Evolutionary conservation across 2,113 vertebrate species (phyloP), one percentile per base, ranked within the genome.

Genomic region (Telmatochromis sp.): DNA sequence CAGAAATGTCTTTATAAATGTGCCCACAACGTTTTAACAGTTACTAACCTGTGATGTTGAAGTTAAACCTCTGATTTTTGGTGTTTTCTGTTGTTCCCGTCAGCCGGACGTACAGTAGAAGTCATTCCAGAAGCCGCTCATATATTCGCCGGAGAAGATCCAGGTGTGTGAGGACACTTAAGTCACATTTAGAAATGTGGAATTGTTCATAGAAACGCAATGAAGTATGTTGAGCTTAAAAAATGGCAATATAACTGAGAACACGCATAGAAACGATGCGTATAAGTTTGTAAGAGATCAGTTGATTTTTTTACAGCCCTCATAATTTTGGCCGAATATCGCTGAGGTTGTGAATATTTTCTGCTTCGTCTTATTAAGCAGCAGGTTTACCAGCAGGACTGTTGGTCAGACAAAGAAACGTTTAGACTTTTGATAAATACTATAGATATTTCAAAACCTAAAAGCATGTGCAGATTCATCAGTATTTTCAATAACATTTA

Each of bases 121-220:
- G 99, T 92, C 96, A 96, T 33, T 99, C 99, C 90, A 97, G 98
- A 94, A 98, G 98, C 92, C 97, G 94, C 57, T 98, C 98, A 0
- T 97, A 97, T 0, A 94, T 94, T 80, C 97, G 94, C 63, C 97
- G 88, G 55, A 97, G 97, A 80, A 97, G 98, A 68, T 98, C 98
- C 93, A 98, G 98, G 99, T 99, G 92, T 2, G 96, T 90, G 60
- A 53, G 7, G 47, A 26, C 57, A 28, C 42, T 13, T 13, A 3
- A 33, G 9, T 78, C 55, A 45, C 6, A 80, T 57, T 63, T 26
- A 8, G 2, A 49, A 31, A 75, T 75, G 23, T 47, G 42, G 70
- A 28, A 11, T 47, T 47, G 23, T 75, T 75, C 4, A 28, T 49
- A 47, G 42, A 78, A 78, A 49, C 0, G 5, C 26, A 49, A 4